Evolutionary conservation across 1,140 invertebrate genomes (phyloP).

Genomic region (Cyclargus thomasi): DNA sequence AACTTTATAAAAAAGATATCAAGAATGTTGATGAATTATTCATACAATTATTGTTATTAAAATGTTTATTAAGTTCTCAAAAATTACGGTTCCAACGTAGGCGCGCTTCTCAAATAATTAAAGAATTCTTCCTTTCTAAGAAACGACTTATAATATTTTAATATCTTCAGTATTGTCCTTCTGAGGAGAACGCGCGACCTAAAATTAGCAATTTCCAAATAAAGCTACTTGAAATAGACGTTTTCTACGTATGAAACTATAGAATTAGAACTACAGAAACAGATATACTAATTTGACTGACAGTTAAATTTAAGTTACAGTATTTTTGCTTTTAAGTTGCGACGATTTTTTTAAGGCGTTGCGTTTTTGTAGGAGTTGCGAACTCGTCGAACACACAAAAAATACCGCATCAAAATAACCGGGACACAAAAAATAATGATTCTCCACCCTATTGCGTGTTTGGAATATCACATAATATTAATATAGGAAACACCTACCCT

Average conservation of each 20-base stretch:
- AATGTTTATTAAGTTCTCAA: background rate
- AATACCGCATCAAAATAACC: background rate
- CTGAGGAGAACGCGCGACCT: background rate
- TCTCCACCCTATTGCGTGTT: slow-evolving; percentile 19
- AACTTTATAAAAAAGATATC: too few species aligned
- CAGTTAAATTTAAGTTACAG: too few species aligned
- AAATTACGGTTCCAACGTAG: background rate
- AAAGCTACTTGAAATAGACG: background rate
- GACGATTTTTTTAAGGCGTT: too few species aligned
- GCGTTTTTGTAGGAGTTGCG: too few species aligned
- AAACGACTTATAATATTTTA: background rate
- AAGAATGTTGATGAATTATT: background rate
- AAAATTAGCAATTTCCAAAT: background rate
- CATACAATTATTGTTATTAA: background rate
- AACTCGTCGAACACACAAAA: too few species aligned
- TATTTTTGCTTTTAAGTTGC: too few species aligned
- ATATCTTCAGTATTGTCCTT: background rate
- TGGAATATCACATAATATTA: slow-evolving; percentile 20
- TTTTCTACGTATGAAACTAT: too few species aligned
- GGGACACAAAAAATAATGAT: background rate
- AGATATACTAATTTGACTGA: too few species aligned
- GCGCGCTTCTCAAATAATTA: background rate
- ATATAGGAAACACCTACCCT: slow-evolving; percentile 20
- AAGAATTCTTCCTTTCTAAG: background rate
- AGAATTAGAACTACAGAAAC: too few species aligned